Evolutionary conservation across 2,888 invertebrate species (phyloP).

Genomic region (Rhagonycha lutea): DNA sequence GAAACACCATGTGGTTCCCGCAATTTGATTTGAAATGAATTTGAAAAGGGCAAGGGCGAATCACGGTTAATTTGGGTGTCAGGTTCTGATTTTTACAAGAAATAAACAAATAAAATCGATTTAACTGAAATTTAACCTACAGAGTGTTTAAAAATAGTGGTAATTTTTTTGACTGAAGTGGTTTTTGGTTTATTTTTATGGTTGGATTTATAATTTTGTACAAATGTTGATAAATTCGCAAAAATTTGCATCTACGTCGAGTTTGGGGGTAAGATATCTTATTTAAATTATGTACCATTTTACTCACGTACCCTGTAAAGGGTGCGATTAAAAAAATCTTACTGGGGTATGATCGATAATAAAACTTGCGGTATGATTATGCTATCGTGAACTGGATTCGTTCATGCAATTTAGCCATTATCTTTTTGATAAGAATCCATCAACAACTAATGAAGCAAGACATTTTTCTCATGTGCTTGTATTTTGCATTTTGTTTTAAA

Average conservation of each 20-base stretch:
- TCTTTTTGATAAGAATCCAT: neutral
- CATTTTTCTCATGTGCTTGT: neutral
- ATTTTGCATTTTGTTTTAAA: neutral
- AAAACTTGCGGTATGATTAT: neutral
- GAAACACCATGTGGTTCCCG: too few relatives aligned
- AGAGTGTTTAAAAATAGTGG: neutral
- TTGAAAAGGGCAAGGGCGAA: too few relatives aligned
- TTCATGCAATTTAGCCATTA: neutral
- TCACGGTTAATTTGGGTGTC: too few relatives aligned
- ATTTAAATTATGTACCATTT: too few relatives aligned
- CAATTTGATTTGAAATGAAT: too few relatives aligned
- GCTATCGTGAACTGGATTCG: neutral
- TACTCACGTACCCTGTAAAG: too few relatives aligned
- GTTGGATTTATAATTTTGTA: neutral
- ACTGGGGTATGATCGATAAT: neutral
- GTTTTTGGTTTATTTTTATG: neutral
- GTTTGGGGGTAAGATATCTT: neutral
- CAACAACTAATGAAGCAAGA: neutral
- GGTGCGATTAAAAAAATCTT: neutral
- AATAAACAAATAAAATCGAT: neutral
- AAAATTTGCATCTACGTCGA: neutral
- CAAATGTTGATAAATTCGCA: conserved; percentile 1
- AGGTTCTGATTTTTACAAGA: neutral
- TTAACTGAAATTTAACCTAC: neutral
- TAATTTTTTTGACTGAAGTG: neutral